These are phyloP conservation scores for Pachyuromys duprasi DNA, from an alignment of 2,797 vertebrate genomes.

Conservation along the genomic window DNA sequence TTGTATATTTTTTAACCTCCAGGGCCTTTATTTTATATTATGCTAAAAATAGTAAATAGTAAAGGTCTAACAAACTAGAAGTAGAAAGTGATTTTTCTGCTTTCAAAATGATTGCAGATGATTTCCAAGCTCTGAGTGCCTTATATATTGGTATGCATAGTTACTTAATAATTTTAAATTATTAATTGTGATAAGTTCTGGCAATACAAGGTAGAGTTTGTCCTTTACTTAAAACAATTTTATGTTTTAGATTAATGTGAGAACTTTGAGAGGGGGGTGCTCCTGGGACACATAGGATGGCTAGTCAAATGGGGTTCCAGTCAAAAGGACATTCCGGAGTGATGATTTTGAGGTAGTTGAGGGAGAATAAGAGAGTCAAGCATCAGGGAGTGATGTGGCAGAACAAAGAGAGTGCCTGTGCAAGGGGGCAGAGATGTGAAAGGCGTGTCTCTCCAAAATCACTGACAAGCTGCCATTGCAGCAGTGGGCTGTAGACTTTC, in stretches of 20 bases:
- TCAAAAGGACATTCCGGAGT: background rate
- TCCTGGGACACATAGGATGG: background rate
- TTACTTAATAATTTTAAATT: slow-evolving; percentile 33
- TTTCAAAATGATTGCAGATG: slow-evolving; percentile 60
- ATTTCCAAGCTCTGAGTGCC: slow-evolving; percentile 7
- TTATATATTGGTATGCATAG: background rate
- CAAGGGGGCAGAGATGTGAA: background rate
- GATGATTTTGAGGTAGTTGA: background rate
- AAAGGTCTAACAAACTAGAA: slow-evolving; percentile 22
- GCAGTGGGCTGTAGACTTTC: background rate
- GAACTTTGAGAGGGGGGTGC: background rate
- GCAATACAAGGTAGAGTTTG: background rate
- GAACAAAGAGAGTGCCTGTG: background rate
- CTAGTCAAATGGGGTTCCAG: background rate
- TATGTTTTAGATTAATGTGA: background rate
- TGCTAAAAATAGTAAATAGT: slow-evolving; percentile 64
- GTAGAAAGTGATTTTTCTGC: slow-evolving; percentile 48
- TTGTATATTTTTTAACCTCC: slow-evolving; percentile 44
- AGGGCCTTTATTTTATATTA: slow-evolving; percentile 67
- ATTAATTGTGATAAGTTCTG: background rate
- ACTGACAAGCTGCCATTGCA: background rate
- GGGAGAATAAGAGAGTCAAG: background rate
- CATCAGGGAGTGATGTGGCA: background rate
- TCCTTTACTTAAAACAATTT: slow-evolving; percentile 24
- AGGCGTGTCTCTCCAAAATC: background rate